Conservation (phyloP, 2,113 vertebrate species). For the Empidonax traillii region DNA sequence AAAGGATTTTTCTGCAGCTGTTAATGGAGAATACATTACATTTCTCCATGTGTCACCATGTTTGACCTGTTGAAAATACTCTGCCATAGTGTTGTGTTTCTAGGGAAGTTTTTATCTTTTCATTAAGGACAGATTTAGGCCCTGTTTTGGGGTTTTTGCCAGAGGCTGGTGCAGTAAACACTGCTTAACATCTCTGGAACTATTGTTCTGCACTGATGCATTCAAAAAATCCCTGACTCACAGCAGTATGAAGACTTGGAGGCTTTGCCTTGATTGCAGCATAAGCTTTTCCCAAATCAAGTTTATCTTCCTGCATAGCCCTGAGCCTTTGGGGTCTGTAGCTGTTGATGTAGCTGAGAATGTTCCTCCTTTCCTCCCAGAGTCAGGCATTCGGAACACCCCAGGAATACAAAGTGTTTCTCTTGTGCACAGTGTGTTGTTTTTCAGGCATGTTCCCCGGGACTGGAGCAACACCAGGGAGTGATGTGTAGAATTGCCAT, state of each 20-base stretch:
- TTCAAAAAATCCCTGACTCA: not conserved
- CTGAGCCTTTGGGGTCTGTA: not conserved
- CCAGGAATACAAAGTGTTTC: not conserved
- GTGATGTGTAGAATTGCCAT: not conserved
- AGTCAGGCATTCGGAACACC: not conserved
- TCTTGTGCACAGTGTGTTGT: not conserved
- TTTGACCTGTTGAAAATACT: not conserved
- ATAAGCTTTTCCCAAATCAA: not conserved
- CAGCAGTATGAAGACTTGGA: not conserved
- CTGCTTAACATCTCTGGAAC: not conserved
- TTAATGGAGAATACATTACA: not conserved
- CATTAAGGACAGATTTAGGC: not conserved
- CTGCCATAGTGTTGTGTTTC: not conserved
- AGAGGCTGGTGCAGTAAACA: not conserved
- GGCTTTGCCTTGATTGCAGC: not conserved
- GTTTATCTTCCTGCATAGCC: not conserved
- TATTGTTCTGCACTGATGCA: not conserved
- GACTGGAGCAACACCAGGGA: not conserved
- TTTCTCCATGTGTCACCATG: not conserved
- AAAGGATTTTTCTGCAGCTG: not conserved
- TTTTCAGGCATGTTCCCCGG: constrained; percentile 29
- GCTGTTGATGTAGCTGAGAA: not conserved
- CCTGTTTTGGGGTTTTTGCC: not conserved
- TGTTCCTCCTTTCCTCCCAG: not conserved
- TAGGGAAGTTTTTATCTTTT: not conserved